These are phyloP conservation scores for Drosophila mercatorum DNA, from an alignment of 2,888 invertebrate genomes.

Conservation along the genomic window DNA sequence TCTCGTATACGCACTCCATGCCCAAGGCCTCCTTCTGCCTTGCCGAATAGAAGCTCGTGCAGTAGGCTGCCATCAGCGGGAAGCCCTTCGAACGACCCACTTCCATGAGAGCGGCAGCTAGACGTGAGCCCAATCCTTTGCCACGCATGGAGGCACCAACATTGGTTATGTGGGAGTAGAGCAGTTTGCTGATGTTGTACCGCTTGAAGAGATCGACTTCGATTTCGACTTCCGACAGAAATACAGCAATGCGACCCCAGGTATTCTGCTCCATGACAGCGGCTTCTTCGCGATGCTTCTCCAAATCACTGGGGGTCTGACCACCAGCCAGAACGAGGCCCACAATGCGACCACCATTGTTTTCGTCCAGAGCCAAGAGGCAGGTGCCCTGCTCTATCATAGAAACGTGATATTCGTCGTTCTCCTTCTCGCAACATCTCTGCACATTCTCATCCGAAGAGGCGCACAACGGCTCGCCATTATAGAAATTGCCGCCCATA, in stretches of 20 bases:
- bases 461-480: constrained; percentile 41
- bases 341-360: constrained; percentile 35
- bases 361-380: constrained; percentile 43
- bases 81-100: constrained; percentile 57
- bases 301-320: constrained; percentile 33
- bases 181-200: constrained; percentile 52
- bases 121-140: constrained; percentile 61
- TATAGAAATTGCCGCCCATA: constrained; percentile 48
- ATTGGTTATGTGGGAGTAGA: constrained; percentile 70
- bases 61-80: constrained; percentile 60
- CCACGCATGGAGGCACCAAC: constrained; percentile 65
- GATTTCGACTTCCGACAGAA: constrained; percentile 57
- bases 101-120: constrained; percentile 63
- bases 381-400: constrained; percentile 54
- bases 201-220: constrained; percentile 63
- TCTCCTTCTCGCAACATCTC: constrained; percentile 31
- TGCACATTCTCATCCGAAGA: constrained; percentile 42
- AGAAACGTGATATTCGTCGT: constrained; percentile 45
- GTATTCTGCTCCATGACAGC: constrained; percentile 30
- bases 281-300: constrained; percentile 43
- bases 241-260: constrained; percentile 45
- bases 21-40: constrained; percentile 64
- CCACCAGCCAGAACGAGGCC: constrained; percentile 50
- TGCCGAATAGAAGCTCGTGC: constrained; percentile 72
- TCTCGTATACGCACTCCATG: constrained; percentile 63